These are phyloP conservation scores for Philopotamus ludificatus DNA, from an alignment of 1,140 invertebrate genomes.

Conservation along the genomic window DNA sequence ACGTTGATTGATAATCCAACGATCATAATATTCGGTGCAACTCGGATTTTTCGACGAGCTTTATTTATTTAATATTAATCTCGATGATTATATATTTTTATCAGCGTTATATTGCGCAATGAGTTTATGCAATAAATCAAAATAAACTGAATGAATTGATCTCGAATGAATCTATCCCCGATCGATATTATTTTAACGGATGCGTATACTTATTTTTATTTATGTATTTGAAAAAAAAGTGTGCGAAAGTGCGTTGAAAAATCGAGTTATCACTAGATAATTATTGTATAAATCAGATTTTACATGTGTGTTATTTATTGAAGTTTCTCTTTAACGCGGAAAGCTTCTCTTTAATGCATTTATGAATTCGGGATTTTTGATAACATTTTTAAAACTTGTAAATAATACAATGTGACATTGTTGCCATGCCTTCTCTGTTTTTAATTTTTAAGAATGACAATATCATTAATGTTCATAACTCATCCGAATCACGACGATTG, in stretches of 20 bases:
- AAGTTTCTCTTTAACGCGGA: neutral
- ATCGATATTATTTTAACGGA: too few species aligned
- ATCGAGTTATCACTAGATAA: too few species aligned
- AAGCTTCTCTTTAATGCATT: conserved; percentile 1
- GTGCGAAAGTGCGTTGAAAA: too few species aligned
- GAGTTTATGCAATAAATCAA: too few species aligned
- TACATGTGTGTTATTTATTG: neutral
- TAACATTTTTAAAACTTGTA: conserved; percentile 30
- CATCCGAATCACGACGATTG: conserved; percentile 13
- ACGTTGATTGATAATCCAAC: conserved; percentile 13
- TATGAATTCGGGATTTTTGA: conserved; percentile 12
- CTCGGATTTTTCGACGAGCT: too few species aligned
- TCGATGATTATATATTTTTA: too few species aligned
- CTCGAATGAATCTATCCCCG: neutral
- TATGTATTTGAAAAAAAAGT: too few species aligned
- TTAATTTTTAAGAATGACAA: conserved; percentile 24
- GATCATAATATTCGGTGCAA: too few species aligned
- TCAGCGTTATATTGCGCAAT: too few species aligned
- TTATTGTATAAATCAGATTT: neutral
- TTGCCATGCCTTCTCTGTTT: conserved; percentile 41
- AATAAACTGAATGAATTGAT: too few species aligned
- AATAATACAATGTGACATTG: conserved; percentile 38
- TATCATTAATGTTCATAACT: conserved; percentile 10
- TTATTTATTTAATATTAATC: too few species aligned
- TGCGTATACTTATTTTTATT: too few species aligned